Conservation (phyloP, 2,888 invertebrate genomes). For the Eupithecia vulgata region DNA sequence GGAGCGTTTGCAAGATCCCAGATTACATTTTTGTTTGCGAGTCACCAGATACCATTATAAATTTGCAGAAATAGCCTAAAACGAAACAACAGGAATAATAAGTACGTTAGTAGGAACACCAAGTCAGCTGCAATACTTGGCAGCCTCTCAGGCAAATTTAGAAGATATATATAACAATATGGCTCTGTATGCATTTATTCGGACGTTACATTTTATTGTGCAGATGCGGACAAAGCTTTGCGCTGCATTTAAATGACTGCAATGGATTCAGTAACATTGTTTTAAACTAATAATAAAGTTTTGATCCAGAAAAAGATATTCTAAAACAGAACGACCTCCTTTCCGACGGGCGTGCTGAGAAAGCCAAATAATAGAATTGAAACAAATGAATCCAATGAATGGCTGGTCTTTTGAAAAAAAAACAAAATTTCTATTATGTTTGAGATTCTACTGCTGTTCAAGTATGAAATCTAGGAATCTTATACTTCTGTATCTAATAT, state of each 20-base stretch:
- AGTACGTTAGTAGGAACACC: background rate
- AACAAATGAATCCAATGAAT: too few relatives aligned
- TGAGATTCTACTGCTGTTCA: too few relatives aligned
- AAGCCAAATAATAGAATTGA: background rate
- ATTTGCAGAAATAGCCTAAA: background rate
- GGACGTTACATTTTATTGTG: background rate
- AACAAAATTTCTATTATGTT: too few relatives aligned
- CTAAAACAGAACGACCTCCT: background rate
- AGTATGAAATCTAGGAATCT: too few relatives aligned
- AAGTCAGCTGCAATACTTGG: constrained; percentile 23
- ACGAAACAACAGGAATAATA: background rate
- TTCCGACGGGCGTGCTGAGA: background rate
- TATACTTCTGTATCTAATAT: too few relatives aligned
- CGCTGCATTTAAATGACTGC: background rate
- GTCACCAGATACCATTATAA: background rate
- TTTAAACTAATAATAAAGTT: background rate
- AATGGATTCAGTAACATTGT: background rate
- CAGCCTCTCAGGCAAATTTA: background rate
- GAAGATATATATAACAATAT: constrained; percentile 13
- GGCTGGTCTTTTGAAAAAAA: too few relatives aligned
- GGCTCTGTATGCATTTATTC: constrained; percentile 5
- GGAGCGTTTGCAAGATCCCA: background rate
- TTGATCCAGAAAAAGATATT: background rate
- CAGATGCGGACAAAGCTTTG: constrained; percentile 1
- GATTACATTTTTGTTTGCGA: too few relatives aligned